Conservation (phyloP, 2,888 invertebrate species). For the Temnothorax ravouxi region DNA sequence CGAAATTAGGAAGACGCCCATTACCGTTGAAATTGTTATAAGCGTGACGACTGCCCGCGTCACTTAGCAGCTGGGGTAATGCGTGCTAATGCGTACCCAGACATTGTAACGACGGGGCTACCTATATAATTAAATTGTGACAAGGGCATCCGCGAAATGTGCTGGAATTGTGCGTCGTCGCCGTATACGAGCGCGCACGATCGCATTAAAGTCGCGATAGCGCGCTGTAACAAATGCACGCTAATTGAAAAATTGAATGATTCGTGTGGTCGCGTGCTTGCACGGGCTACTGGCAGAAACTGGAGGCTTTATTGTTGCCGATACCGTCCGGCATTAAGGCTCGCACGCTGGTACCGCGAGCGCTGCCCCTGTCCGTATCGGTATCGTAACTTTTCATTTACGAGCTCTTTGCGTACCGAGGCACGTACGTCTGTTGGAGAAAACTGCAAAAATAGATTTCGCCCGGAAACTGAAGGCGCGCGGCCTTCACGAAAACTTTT, state of each 20-base stretch:
- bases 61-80: constrained; percentile 60
- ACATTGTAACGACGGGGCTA: constrained; percentile 68
- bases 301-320: constrained; percentile 34
- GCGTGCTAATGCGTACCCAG: constrained; percentile 64
- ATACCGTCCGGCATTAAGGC: constrained; percentile 6
- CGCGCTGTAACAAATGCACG: constrained; percentile 56
- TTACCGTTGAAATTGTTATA: constrained; percentile 71
- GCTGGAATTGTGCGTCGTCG: constrained; percentile 50
- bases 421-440: not conserved
- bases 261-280: constrained; percentile 55
- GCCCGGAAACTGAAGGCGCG: not conserved
- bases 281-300: constrained; percentile 34
- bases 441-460: not conserved
- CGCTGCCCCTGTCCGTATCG: not conserved
- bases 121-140: constrained; percentile 73
- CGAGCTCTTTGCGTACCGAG: not conserved
- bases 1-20: constrained; percentile 71
- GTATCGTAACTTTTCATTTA: constrained; percentile 8
- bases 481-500: not conserved
- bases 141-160: constrained; percentile 60
- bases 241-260: constrained; percentile 59
- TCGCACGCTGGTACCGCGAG: not conserved
- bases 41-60: constrained; percentile 65
- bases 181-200: constrained; percentile 43
- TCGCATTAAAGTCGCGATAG: constrained; percentile 55